Evolutionary conservation across 2,797 vertebrate species (phyloP), one percentile per base, ranked within the genome.

Genomic region (Muscicapa comitata): DNA sequence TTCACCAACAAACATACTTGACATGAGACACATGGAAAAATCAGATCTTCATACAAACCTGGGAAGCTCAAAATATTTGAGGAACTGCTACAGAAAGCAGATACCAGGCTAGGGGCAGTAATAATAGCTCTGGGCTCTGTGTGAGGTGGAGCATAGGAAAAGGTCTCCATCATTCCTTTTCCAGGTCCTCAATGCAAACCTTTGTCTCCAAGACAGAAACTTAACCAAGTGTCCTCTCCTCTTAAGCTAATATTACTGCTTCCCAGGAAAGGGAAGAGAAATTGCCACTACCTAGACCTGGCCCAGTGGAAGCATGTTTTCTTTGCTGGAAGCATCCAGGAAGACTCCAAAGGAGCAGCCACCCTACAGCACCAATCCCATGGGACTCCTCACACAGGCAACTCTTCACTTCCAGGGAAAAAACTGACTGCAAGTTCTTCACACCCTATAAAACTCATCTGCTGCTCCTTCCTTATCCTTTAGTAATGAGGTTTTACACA

Each of bases 401-500:
- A 20, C n/a, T 72, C 24, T 58, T 88, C 0, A 0, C 23, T 88
- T 94, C 58, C 40, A 51, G 38, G 70, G 63, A 92, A 83, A 59
- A 88, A 94, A 86, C 29, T 48, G 61, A 74, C 61, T 68, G 58
- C 54, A 72, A 40, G 17, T 66, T 62, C 70, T 86, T 90, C 73
- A 81, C 1, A 9, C 28, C 51, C 47, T 70, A 9, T 47, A 80
- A 95, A 95, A 83, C 70, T 93, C 72, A 95, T 51, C 68, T 90
- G 78, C 68, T 91, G 75, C 81, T 91, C 68, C 62, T 88, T 90
- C 58, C 48, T 90, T 81, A 66, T 75, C 89, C 82, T 80, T 86
- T 59, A 74, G 40, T 76, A 93, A 91, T 48, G 73, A 90, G 58
- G 51, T 88, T 96, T 94, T 88, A 93, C 82, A 88, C 62, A 78